Base-by-base conservation (phyloP, 2,113 vertebrate species). In the Garra rufa region DNA sequence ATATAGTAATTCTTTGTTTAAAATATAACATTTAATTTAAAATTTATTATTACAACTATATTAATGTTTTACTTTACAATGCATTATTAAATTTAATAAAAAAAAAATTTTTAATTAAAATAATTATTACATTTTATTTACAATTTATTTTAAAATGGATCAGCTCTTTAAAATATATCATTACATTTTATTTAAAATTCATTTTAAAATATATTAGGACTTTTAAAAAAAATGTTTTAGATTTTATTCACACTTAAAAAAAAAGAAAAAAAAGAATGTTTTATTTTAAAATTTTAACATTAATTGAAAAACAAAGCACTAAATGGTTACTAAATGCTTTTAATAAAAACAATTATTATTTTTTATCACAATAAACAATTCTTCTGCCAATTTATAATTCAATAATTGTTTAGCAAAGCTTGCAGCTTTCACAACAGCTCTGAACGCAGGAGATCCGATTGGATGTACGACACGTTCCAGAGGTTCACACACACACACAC, bases 401-500 rank as follows among this genome's bases (percentile, higher is more conserved):
- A 65, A 1, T 19, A 34, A 65, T 28, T 28, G 57, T 11, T 63
- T 63, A 2, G 11, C 13, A 63, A 30, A 65, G 17, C 17, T 52
- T 63, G 55, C 55, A 24, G 55, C n/a, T 59, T 59, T 11, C 4
- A 59, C 3, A 57, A 57, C 52, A 57, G 52, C 13, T 63, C 26
- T 67, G 63, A 63, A 28, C 2, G 26, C 59, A 17, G 61, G 61
- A 15, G 28, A 30, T 65, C 61, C 3, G 26, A 65, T 30, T 26
- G 6, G 6, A 17, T 15, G 59, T 30, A 9, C 28, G 7, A 67
- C 44, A 75, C 24, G 44, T 50, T 95, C 93, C 71, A 75, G 65
- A 63, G 93, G 92, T 93, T 92, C 50, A 78, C 81, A 59, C 61
- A 61, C 71, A 76, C 81, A 70, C 52, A 61, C 41, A 71, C 34